Evolutionary conservation across 2,888 invertebrate species (phyloP), one percentile per base, ranked within the genome.

Genomic region (Stenoptilia bipunctidactyla): DNA sequence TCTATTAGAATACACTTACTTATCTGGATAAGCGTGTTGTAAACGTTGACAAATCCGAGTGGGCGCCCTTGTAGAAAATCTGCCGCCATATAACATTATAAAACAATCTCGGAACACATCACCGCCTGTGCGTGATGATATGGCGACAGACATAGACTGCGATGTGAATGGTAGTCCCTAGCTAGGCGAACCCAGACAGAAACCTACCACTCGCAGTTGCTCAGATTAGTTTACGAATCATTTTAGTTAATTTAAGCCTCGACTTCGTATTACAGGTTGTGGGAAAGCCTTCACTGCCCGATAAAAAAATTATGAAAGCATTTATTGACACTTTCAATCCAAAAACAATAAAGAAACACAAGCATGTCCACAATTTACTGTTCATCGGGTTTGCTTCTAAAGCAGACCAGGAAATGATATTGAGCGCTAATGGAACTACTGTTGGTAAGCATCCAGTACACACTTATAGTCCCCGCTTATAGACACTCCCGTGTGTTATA

Each of bases 341-440:
- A 0, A 52, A 52, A n/a, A 54, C 62, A 1, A 67, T 79, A 12
- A 82, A 82, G 50, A 75, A 75, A 40, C 76, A 76, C 44, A 68
- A 65, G 40, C 47, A 48, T 14, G 53, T 72, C 25, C 64, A 61
- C 40, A 72, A 72, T 46, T 50, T 80, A 30, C 50, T 82, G 35
- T 74, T 75, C 36, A 56, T 79, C 13, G 69, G 68, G 0, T 76
- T 79, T 37, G 27, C 44, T 1, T 55, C 63, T 1, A 63, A 69
- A 43, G 53, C 59, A 3, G 51, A 62, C 25, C 69, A 50, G 40
- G 60, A 72, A 1, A 58, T 47, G 1, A 61, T 76, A 8, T 41
- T 76, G 2, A 54, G 52, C 4, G 65, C 66, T 0, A 60, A 62
- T 25, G 67, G 66, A 10, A 55, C 59, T 27, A 35, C 48, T 13